Evolutionary conservation across 2,888 invertebrate genomes (phyloP).

Genomic region (Drosophila kambysellisi): DNA sequence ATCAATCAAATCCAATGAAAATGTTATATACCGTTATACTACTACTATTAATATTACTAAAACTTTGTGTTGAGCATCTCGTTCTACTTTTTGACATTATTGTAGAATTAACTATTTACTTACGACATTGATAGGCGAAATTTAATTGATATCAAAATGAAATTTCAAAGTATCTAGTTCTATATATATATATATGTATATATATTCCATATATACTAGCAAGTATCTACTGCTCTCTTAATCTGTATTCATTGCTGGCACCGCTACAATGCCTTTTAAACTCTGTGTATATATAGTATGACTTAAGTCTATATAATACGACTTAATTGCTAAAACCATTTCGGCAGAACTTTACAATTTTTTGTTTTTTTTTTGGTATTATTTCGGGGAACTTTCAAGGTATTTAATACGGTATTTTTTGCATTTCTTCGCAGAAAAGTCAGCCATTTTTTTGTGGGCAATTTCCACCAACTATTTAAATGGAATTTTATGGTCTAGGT

Average conservation of each 20-base stretch:
- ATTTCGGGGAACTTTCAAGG: slow-evolving; percentile 16
- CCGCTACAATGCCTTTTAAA: slow-evolving; percentile 31
- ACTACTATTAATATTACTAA: neutral
- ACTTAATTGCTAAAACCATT: slow-evolving; percentile 48
- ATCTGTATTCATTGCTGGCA: neutral
- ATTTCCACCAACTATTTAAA: slow-evolving; percentile 25
- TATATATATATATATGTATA: slow-evolving; percentile 4
- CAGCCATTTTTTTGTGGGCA: slow-evolving; percentile 34
- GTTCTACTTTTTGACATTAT: neutral
- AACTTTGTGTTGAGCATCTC: slow-evolving; percentile 4
- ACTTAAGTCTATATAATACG: slow-evolving; percentile 18
- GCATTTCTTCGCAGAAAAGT: slow-evolving; percentile 14
- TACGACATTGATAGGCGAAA: slow-evolving; percentile 3
- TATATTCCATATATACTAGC: neutral
- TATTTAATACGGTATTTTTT: slow-evolving; percentile 27
- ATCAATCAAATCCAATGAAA: neutral
- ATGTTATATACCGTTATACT: neutral
- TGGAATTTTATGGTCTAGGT: slow-evolving; percentile 59
- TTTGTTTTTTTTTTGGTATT: slow-evolving; percentile 26
- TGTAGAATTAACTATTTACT: neutral
- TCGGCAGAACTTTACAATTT: slow-evolving; percentile 66
- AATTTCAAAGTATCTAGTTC: neutral
- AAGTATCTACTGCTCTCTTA: neutral
- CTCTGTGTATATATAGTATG: slow-evolving; percentile 23
- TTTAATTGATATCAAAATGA: neutral